phyloP scores from a whole-genome alignment of 2,888 invertebrate genomes.

The Drosophila kambysellisi region DNA sequence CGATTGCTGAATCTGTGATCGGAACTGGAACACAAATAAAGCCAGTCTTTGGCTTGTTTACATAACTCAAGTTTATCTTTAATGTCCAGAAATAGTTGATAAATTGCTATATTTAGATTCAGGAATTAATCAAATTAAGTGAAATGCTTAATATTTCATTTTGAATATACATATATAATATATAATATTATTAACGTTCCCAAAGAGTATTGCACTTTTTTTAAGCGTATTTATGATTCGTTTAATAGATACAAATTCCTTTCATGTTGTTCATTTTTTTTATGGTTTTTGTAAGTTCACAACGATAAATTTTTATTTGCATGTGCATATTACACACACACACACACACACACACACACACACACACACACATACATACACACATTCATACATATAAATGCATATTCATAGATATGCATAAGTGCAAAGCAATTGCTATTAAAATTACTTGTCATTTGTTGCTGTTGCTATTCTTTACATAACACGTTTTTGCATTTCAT shows the following conservation, averaged over 20 bases:
- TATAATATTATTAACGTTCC: not conserved
- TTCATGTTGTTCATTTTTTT: slow-evolving; percentile 36
- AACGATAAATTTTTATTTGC: slow-evolving; percentile 72
- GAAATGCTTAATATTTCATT: not conserved
- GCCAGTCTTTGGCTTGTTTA: not conserved
- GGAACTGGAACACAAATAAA: not conserved
- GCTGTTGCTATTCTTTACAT: slow-evolving; percentile 58
- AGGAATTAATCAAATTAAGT: not conserved
- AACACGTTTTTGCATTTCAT: slow-evolving; percentile 73
- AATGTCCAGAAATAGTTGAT: not conserved
- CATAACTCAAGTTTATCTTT: not conserved
- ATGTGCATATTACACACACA: slow-evolving; percentile 35
- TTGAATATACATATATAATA: no score
- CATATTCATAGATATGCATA: slow-evolving; percentile 26
- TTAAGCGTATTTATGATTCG: slow-evolving; percentile 35
- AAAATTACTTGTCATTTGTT: slow-evolving; percentile 54
- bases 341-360: slow-evolving; percentile 7
- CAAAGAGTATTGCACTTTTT: not conserved
- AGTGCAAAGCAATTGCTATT: slow-evolving; percentile 62
- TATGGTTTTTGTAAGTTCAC: slow-evolving; percentile 62
- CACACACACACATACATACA: slow-evolving; percentile 11
- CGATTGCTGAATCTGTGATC: not conserved
- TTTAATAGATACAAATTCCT: not conserved
- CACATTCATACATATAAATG: slow-evolving; percentile 17
- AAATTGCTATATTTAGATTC: not conserved